Base-by-base conservation (phyloP, 1,140 invertebrate genomes). In the Phocides pigmalion region DNA sequence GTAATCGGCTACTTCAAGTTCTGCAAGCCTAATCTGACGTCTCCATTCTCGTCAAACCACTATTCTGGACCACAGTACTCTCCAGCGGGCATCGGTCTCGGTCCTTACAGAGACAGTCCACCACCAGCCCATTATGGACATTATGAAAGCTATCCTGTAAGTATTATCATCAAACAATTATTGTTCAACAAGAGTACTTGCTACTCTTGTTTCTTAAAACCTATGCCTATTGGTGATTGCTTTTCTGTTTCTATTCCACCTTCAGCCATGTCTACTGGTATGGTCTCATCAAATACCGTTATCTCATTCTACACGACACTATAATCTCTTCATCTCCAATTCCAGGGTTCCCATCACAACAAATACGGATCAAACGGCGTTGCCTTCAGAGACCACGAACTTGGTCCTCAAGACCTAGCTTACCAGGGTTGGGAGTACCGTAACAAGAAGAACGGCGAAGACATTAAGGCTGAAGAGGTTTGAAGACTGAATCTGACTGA, bases 1-100 rank as follows among this genome's bases (percentile, higher is more conserved):
- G 75, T 96, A 0, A 96, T 97, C 62, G 96, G 95, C 5, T 96
- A 96, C 89, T 96, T 96, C 82, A 96, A 96, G 76, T 91, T 97
- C 19, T 97, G 95, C 89, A 95, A 92, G 84, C 93, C 83, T 53
- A 94, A 92, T 83, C 79, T 92, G 70, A 92, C 76, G 4, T 94
- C 81, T 64, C 92, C 78, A 59, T 93, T 79, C 76, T 86, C 85
- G 0, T 91, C 92, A 19, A 92, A 81, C n/a, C 91, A 94, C 67
- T 91, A 91, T 69, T 81, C 72, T 12, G 92, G 93, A 32, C 94
- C 94, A 15, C 93, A 94, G 72, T 95, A 95, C 77, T 93, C 92
- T 0, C 93, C 93, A 4, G 93, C 94, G 14, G 94, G 94, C 9
- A 90, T 95, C 6, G 93, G 94, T 16, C 70, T 92, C 2, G 88